These are phyloP conservation scores for Dastarcus helophoroides DNA, from an alignment of 2,888 invertebrate species.

Conservation along the genomic window DNA sequence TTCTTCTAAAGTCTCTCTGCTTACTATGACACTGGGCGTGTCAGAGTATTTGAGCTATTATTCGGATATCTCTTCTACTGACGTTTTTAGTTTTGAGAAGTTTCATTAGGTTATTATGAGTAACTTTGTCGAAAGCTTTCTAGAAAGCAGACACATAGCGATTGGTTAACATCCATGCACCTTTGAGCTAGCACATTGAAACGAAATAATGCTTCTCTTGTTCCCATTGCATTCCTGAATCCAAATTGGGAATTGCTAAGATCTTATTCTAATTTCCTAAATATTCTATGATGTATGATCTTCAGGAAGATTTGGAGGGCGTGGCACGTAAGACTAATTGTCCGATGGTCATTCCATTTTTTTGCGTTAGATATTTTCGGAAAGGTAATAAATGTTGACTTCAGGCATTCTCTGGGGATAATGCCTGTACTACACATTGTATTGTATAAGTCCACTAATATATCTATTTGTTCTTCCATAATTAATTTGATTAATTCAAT, in stretches of 20 bases:
- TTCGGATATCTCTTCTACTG: neutral
- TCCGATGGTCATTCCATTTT: slow-evolving; percentile 2
- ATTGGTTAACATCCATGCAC: slow-evolving; percentile 2
- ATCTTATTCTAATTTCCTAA: slow-evolving; percentile 1
- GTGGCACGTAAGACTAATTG: slow-evolving; percentile 4
- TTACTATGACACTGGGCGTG: neutral
- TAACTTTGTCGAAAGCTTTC: slow-evolving; percentile 5
- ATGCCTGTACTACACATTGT: slow-evolving; percentile 2
- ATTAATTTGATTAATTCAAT: too few relatives aligned
- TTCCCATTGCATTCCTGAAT: too few relatives aligned
- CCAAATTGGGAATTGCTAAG: slow-evolving; percentile 5
- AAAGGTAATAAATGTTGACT: slow-evolving; percentile 5
- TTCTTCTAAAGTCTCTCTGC: slow-evolving; percentile 1
- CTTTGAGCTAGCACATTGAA: slow-evolving; percentile 3
- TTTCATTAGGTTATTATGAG: slow-evolving; percentile 3
- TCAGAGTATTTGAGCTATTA: slow-evolving; percentile 1
- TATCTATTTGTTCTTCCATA: slow-evolving; percentile 2
- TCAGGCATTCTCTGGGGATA: slow-evolving; percentile 4
- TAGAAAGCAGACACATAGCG: slow-evolving; percentile 3
- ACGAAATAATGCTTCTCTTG: slow-evolving; percentile 3
- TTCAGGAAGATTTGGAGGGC: slow-evolving; percentile 3
- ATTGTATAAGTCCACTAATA: slow-evolving; percentile 5
- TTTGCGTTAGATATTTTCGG: slow-evolving; percentile 4
- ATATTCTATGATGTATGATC: slow-evolving; percentile 3
- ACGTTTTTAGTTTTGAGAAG: neutral